Conservation (phyloP, 2,113 vertebrate species). For the Ciconia boyciana region DNA sequence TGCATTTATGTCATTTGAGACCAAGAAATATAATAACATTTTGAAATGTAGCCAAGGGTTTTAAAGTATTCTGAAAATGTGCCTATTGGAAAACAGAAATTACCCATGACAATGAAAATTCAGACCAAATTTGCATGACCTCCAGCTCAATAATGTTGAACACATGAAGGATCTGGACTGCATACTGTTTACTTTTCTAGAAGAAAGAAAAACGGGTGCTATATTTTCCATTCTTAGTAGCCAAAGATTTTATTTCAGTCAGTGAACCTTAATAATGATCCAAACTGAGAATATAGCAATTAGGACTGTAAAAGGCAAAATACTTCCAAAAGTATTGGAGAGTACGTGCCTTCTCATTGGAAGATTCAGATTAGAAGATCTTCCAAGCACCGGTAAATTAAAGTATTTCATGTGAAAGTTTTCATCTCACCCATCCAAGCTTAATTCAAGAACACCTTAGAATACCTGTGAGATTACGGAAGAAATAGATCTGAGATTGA, state of each 20-base stretch:
- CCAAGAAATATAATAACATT: neutral
- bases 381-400: neutral
- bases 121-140: neutral
- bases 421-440: neutral
- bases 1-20: neutral
- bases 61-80: constrained; percentile 29
- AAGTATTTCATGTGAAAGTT: neutral
- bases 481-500: neutral
- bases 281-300: neutral
- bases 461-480: neutral
- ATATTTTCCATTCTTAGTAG: neutral
- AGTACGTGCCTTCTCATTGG: neutral
- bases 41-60: neutral
- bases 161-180: neutral
- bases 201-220: neutral
- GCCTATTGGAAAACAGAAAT: neutral
- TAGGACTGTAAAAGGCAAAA: neutral
- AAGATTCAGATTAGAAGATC: neutral
- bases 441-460: neutral
- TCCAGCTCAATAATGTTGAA: neutral
- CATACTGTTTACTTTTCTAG: neutral
- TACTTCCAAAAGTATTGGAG: neutral
- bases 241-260: constrained; percentile 3
- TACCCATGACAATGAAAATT: neutral
- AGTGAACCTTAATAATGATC: neutral